Evolutionary conservation across 2,888 invertebrate species (phyloP).

Genomic region (Mesoligia furuncula): DNA sequence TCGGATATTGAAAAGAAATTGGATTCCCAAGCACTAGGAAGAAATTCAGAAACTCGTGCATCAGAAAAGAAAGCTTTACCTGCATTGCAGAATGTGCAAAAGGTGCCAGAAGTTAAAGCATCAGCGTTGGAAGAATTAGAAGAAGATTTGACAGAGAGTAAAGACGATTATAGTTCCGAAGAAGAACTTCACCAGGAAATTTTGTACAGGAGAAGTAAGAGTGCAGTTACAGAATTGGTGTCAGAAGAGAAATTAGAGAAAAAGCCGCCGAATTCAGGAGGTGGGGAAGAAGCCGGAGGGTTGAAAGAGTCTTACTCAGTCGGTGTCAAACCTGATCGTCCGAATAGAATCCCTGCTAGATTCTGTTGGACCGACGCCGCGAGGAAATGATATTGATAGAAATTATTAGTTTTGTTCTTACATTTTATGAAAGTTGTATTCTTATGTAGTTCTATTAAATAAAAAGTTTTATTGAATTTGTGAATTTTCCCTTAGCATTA

Average conservation of each 20-base stretch:
- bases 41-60: constrained; percentile 10
- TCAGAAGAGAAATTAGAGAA: constrained; percentile 54
- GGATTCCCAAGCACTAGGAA: constrained; percentile 48
- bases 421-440: constrained; percentile 42
- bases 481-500: constrained; percentile 24
- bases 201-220: constrained; percentile 66
- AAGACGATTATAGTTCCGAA: constrained; percentile 74
- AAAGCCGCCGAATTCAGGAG: constrained; percentile 62
- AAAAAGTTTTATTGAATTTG: constrained; percentile 51
- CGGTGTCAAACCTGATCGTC: constrained; percentile 74
- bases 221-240: constrained; percentile 57
- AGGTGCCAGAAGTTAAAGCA: constrained; percentile 59
- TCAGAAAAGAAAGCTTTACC: constrained; percentile 19
- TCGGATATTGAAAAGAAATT: constrained; percentile 78
- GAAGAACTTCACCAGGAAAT: constrained; percentile 74
- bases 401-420: constrained; percentile 40
- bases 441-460: constrained; percentile 55
- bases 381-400: constrained; percentile 61
- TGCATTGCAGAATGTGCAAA: constrained; percentile 36
- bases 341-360: constrained; percentile 78
- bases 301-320: constrained; percentile 56
- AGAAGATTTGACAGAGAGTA: constrained; percentile 74
- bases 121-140: constrained; percentile 81
- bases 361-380: constrained; percentile 86
- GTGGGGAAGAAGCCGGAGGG: constrained; percentile 72